Evolutionary conservation across 2,797 vertebrate genomes (phyloP).

Genomic region (Urocyon cinereoargenteus): DNA sequence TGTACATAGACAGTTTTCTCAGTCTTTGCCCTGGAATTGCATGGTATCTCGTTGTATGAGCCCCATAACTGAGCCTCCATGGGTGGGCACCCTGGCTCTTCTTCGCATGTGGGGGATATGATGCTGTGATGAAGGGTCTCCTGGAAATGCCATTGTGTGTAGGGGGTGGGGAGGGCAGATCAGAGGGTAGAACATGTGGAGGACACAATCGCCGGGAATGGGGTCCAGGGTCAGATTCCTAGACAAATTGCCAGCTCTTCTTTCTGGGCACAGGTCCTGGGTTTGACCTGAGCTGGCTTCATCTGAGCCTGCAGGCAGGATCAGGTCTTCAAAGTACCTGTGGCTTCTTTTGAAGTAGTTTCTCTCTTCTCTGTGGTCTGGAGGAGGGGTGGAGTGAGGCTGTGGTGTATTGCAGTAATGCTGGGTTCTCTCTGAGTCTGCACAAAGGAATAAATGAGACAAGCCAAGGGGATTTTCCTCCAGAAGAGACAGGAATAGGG

Average conservation of each 20-base stretch:
- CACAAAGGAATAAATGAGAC: not conserved
- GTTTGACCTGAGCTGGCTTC: not conserved
- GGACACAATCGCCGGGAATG: not conserved
- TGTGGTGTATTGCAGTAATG: not conserved
- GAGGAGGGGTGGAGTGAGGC: not conserved
- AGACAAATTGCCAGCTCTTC: not conserved
- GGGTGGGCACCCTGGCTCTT: not conserved
- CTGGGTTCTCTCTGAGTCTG: not conserved
- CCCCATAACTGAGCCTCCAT: not conserved
- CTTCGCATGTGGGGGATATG: fast-evolving
- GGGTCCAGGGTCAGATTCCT: not conserved
- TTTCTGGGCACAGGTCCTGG: not conserved
- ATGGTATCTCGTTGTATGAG: fast-evolving
- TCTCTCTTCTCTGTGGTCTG: fast-evolving
- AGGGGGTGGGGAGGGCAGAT: too few species aligned
- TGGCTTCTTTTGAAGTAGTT: not conserved
- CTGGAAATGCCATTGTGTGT: not conserved
- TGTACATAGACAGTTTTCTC: not conserved
- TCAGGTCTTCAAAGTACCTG: not conserved
- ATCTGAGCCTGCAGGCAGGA: not conserved
- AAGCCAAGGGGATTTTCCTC: too few species aligned
- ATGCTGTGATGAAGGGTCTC: not conserved
- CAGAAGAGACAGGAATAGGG: not conserved
- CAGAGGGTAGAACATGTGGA: not conserved
- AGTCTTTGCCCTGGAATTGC: not conserved